Base-by-base conservation (phyloP, 2,888 invertebrate species). In the Acanthacorydalis orientalis region DNA sequence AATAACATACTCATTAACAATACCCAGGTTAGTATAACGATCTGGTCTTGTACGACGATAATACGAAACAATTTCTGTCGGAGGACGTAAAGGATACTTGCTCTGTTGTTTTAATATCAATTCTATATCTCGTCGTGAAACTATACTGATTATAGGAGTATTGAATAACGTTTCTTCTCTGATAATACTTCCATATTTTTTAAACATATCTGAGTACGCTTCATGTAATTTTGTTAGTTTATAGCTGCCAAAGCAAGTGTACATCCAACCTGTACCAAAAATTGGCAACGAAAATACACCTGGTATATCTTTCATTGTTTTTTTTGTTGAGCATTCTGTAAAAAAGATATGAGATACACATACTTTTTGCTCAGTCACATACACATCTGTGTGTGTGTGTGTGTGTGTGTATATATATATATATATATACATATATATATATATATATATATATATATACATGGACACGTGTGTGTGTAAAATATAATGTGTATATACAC, bases 211-310 rank as follows among this genome's bases (percentile, higher is more conserved):
- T 70, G 74, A 74, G 65, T 88, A 87, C 53, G 81, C 83, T 58
- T 83, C 80, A 61, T 86, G 87, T 41, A 88, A 68, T 60, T 82
- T 80, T 53, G 78, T 77, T 67, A 86, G 73, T 56, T 71, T 73
- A 57, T 85, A 86, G 49, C 74, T 71, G 11, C 74, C 72, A 46
- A 72, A 56, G 55, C 70, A 73, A 55, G 79, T 74, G 61, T 80
- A 87, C 46, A 85, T 74, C 88, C 88, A 89, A 47, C 80, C 72
- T 4, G 88, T 87, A 6, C 89, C 89, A 31, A 88, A 57, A 35
- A 85, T 64, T 0, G 89, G 88, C 39, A 88, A 57, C 0, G 77
- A 62, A 8, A 72, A 65, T 0, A 88, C 88, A 1, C 89, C 89
- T 0, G 89, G 89, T 39, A 89, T 75, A 42, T 70, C 64, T 15